Evolutionary conservation across 2,113 vertebrate species (phyloP).

Genomic region (Eptesicus fuscus): DNA sequence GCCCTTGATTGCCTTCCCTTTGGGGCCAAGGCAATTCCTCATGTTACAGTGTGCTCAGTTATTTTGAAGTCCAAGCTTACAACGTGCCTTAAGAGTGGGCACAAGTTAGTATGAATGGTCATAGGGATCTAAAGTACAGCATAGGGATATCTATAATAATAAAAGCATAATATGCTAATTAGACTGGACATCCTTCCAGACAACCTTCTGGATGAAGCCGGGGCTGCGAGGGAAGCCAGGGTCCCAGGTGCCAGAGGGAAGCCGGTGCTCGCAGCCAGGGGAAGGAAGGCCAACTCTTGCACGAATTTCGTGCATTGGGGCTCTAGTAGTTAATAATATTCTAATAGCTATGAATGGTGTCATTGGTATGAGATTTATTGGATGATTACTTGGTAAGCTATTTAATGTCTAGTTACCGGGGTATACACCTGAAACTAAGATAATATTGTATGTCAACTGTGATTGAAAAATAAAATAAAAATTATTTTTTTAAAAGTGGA

Average conservation of each 20-base stretch:
- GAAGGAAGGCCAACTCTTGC: no score
- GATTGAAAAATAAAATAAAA: not conserved
- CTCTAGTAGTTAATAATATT: not conserved
- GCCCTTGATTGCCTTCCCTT: not conserved
- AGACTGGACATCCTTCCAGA: no score
- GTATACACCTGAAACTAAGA: not conserved
- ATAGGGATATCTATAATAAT: not conserved
- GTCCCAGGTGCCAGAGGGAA: no score
- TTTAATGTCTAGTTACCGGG: not conserved
- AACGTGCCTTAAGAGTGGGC: constrained; percentile 18
- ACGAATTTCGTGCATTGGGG: no score
- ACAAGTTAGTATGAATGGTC: not conserved
- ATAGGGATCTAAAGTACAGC: not conserved
- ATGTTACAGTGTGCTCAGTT: not conserved
- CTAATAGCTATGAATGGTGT: not conserved
- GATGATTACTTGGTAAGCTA: not conserved
- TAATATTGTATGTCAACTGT: not conserved
- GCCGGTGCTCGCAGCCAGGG: no score
- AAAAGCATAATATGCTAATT: no score
- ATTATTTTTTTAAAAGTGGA: not conserved
- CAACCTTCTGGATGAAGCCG: no score
- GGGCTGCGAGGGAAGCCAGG: no score
- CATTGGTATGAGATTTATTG: not conserved
- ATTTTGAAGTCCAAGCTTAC: constrained; percentile 42
- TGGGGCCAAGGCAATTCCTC: not conserved